Evolutionary conservation across 2,113 vertebrate species (phyloP).

Genomic region (Albula glossodonta): DNA sequence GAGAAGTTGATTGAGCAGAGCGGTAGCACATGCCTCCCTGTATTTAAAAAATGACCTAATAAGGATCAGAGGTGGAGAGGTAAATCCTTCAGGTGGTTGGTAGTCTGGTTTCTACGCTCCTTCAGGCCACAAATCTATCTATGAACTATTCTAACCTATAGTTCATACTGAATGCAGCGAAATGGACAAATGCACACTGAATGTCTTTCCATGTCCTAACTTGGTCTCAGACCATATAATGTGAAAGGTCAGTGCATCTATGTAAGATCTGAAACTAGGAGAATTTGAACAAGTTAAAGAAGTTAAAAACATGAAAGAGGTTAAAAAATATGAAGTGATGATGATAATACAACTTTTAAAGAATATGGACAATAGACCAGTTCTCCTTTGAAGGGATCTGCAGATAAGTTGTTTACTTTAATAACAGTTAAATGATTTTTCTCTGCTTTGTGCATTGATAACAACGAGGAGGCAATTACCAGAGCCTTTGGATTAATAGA

Average conservation of each 20-base stretch:
- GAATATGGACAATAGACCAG: background rate
- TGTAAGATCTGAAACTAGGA: background rate
- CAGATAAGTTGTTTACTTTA: background rate
- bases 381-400: background rate
- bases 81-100: too few relatives aligned
- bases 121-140: too few relatives aligned
- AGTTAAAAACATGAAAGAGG: background rate
- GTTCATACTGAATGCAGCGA: background rate
- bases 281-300: background rate
- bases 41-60: too few relatives aligned
- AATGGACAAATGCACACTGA: background rate
- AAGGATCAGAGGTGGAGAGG: too few relatives aligned
- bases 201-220: background rate
- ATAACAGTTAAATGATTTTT: background rate
- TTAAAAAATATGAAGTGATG: background rate
- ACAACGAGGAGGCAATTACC: background rate
- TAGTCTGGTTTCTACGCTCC: too few relatives aligned
- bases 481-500: background rate
- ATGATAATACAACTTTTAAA: background rate
- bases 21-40: too few relatives aligned
- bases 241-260: background rate
- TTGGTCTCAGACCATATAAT: background rate
- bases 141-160: background rate
- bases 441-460: too few relatives aligned
- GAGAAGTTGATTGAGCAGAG: too few relatives aligned